Evolutionary conservation across 2,113 vertebrate species (phyloP).

Genomic region (Corythornis vintsioides): DNA sequence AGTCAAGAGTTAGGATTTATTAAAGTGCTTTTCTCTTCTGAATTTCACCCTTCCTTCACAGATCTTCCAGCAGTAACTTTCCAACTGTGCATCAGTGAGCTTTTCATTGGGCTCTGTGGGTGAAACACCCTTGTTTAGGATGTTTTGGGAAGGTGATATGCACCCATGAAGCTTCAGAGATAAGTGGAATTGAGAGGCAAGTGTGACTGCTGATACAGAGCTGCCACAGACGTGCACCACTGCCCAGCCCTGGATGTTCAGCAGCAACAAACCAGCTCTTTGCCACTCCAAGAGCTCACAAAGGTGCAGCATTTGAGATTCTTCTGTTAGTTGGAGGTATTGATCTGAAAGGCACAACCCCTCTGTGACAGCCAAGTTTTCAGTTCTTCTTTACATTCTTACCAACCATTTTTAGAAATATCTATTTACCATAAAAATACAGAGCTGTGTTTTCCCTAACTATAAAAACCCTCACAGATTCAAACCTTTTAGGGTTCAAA

Average conservation of each 20-base stretch:
- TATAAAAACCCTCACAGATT: background rate
- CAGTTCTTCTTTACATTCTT: background rate
- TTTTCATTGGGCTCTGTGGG: background rate
- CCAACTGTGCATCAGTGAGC: background rate
- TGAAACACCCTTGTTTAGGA: background rate
- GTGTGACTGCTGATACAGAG: background rate
- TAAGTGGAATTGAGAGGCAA: background rate
- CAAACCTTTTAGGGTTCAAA: background rate
- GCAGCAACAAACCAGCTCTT: background rate
- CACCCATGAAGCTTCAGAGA: background rate
- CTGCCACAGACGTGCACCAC: background rate
- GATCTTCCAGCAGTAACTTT: background rate
- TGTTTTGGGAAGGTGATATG: background rate
- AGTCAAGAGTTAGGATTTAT: conserved; percentile 35
- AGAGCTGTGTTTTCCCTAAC: background rate
- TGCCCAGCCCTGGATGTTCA: background rate
- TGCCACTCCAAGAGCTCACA: background rate
- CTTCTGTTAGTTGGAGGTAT: background rate
- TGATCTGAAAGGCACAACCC: background rate
- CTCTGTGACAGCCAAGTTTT: background rate
- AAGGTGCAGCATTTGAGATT: background rate
- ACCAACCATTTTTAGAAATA: background rate
- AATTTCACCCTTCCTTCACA: background rate
- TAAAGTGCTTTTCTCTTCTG: conserved; percentile 10
- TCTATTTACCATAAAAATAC: background rate